Evolutionary conservation across 2,113 vertebrate genomes (phyloP).

Genomic region (Macheiramphus alcinus): DNA sequence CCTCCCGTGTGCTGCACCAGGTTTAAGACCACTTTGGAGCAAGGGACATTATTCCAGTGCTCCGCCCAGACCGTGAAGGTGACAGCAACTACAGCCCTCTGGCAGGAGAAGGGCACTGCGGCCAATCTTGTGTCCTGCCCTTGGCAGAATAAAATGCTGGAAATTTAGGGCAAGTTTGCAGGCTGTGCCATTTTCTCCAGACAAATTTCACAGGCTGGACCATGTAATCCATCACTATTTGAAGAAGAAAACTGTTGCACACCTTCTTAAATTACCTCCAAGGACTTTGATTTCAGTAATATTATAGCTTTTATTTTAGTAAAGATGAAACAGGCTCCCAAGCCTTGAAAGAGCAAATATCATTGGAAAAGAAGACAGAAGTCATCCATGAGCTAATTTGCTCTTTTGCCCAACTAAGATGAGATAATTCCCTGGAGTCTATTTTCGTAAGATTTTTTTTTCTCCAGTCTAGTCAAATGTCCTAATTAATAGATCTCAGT

Average conservation of each 20-base stretch:
- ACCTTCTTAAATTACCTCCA: not conserved
- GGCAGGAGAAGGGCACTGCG: not conserved
- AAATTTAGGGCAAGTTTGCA: not conserved
- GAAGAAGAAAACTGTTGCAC: not conserved
- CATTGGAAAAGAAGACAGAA: not conserved
- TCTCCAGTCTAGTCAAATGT: not conserved
- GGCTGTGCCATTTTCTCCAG: not conserved
- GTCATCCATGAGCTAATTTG: not conserved
- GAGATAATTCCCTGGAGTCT: not conserved
- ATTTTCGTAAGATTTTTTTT: not conserved
- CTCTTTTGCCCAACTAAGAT: not conserved
- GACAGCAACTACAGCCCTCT: not conserved
- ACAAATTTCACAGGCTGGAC: not conserved
- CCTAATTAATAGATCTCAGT: constrained; percentile 14
- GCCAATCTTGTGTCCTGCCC: not conserved
- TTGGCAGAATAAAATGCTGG: not conserved
- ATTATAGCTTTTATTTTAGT: not conserved
- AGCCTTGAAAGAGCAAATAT: not conserved
- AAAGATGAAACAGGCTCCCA: not conserved
- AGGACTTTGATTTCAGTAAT: not conserved
- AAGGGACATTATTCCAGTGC: not conserved
- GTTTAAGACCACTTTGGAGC: not conserved
- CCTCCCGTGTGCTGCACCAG: not conserved
- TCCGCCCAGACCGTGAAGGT: not conserved
- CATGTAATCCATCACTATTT: not conserved